Conservation (phyloP, 2,113 vertebrate genomes). For the Mus musculus region GRCm39 chrX:155573501-155574000, state of each 20-base stretch:
- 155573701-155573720: background rate
- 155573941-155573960: too few species aligned
- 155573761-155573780: conserved; percentile 42
- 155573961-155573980: too few species aligned
- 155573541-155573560: background rate
- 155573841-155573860: too few species aligned
- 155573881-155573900: too few species aligned
- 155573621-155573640: conserved; percentile 59
- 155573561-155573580: background rate
- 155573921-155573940: too few species aligned
- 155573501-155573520: conserved; percentile 30
- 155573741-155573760: conserved; percentile 56
- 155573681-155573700: conserved; percentile 24
- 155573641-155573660: background rate
- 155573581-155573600: background rate
- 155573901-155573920: too few species aligned
- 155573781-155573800: background rate
- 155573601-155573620: conserved; percentile 37
- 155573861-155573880: too few species aligned
- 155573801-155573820: conserved; percentile 45
- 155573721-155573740: conserved; percentile 4
- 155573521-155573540: conserved; percentile 38
- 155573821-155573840: conserved; percentile 28
- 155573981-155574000: too few species aligned
- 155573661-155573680: background rate